Evolutionary conservation across 2,888 invertebrate species (phyloP), one percentile per base, ranked within the genome.

Genomic region (Uropetala carovei): DNA sequence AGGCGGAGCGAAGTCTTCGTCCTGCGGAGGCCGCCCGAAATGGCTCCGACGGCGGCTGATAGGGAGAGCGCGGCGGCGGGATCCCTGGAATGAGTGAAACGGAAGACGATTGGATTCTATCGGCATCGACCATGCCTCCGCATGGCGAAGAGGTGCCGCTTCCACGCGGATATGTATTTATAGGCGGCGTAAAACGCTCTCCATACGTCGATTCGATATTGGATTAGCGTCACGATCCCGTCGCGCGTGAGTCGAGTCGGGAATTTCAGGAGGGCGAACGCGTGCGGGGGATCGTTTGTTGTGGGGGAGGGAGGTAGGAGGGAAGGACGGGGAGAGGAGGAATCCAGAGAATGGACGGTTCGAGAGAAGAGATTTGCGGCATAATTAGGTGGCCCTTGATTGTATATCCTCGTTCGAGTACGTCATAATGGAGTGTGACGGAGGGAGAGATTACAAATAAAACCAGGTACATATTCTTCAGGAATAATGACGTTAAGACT

Each of bases 21-120:
- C 89, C 64, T n/a, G 89, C 43, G 86, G 86, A 86, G 27, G 18
- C 43, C 60, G 89, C 89, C 64, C 64, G 60, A 22, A 64, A 89
- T 68, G 89, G 64, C 43, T 60, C 43, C 68, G 60, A 16, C 43
- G 64, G 89, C 68, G 60, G 58, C 85, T 18, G 13, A 16, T 10
- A 60, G 86, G 57, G 83, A 57, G 57, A 83, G 83, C 18, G 83
- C 5, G 83, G 83, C 7, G 43, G 75, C 27, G 75, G 27, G 43
- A 64, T 13, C 18, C 89, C 89, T 89, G 89, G 43, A 68, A 60
- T 0, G 16, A 89, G 86, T 43, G 43, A 64, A 11, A 64, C 18
- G 64, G 64, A 43, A n/a, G 75, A 11, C 43, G 43, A 43, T 43
- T 43, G 43, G 43, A 43, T 43, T 43, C 43, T 43, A 43, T 5